Base-by-base conservation (phyloP, 2,113 vertebrate genomes). In the Cryptoleucopteryx plumbea region DNA sequence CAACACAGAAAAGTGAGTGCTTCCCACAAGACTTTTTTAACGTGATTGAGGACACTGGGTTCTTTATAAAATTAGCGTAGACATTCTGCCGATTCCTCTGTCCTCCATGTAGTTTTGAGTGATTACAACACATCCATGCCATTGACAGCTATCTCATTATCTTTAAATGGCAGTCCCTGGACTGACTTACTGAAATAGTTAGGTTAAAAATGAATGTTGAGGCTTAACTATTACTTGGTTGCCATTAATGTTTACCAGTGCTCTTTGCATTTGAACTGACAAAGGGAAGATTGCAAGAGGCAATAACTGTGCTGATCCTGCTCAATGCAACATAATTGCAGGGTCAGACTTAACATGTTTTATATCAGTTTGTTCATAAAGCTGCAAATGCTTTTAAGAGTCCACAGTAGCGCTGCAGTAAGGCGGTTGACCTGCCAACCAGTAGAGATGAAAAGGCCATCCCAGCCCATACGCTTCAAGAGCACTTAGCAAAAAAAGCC, bases 311-410 rank as follows among this genome's bases (percentile, higher is more conserved):
- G 11, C 70, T 90, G 78, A 43, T 93, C 66, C 85, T 92, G 86
- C 80, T 86, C 34, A 77, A 2, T 32, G 56, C 74, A 13, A 18
- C 23, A 2, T 58, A 74, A 93, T 59, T 67, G 75, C n/a, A 17
- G 88, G 87, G 90, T 88, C 94, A 95, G 68, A 53, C 65, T 75
- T 82, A 29, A 63, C 11, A 9, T 43, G 67, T 43, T 93, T 84
- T 11, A 10, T 38, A 22, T 58, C 67, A 40, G 26, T 80, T 79
- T 82, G 68, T 66, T 95, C 68, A 21, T 65, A 27, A 78, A 75
- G 82, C 85, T 88, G 82, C 47, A 91, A 93, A 84, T 50, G 90
- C 72, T 95, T 92, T 92, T 22, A 94, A 84, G 72, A 83, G 65
- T 38, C 47, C 5, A 3, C 11, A 10, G 40, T 4, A 19, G 52